Evolutionary conservation across 2,888 invertebrate genomes (phyloP).

Genomic region (Drosophila paranaensis): DNA sequence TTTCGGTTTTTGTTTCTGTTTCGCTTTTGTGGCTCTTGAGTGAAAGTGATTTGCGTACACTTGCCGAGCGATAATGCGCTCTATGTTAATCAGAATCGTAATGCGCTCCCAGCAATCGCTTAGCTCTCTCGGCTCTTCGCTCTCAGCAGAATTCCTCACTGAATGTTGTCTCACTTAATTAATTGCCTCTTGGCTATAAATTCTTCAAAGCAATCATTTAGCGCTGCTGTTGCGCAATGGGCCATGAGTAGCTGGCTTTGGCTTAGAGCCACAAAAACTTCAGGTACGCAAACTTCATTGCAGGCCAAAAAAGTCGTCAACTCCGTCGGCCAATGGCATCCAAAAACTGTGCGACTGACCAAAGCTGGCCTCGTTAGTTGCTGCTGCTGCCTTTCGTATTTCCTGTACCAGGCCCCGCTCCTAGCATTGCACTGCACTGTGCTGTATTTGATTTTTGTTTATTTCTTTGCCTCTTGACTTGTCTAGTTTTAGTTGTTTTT

Average conservation of each 20-base stretch:
- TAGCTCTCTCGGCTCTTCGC: not conserved
- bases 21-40: constrained; percentile 42
- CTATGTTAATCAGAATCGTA: constrained; percentile 73
- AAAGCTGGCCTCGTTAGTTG: constrained; percentile 64
- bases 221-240: constrained; percentile 60
- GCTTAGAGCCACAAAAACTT: constrained; percentile 11
- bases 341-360: constrained; percentile 41
- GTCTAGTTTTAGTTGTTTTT: constrained; percentile 16
- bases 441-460: constrained; percentile 30
- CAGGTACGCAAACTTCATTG: constrained; percentile 33
- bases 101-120: constrained; percentile 10
- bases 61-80: constrained; percentile 54
- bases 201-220: constrained; percentile 52
- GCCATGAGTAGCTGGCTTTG: constrained; percentile 32
- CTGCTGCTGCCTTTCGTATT: constrained; percentile 55
- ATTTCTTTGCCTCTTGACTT: constrained; percentile 27
- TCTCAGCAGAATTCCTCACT: not conserved
- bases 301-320: constrained; percentile 51
- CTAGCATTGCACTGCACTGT: constrained; percentile 13
- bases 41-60: constrained; percentile 71
- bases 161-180: constrained; percentile 46
- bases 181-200: constrained; percentile 57
- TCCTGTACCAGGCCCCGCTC: constrained; percentile 56
- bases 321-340: constrained; percentile 67
- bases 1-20: constrained; percentile 45